phyloP scores from a whole-genome alignment of 2,888 invertebrate species.

The Latrodectus hesperus region DNA sequence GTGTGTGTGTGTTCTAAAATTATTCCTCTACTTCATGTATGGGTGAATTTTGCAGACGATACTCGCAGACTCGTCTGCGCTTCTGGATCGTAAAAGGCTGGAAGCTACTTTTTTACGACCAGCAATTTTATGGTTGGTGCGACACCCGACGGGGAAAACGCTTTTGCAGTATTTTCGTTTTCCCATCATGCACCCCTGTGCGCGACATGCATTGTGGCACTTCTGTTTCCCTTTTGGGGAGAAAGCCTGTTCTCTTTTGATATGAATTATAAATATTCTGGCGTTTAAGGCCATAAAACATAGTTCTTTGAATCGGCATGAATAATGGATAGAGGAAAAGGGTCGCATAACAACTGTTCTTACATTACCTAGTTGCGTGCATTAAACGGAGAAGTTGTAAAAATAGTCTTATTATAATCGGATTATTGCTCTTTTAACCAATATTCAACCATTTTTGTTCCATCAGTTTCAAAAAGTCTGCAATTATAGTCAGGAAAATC shows the following conservation, averaged over 20 bases:
- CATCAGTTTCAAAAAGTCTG: too few species aligned
- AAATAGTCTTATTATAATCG: conserved; percentile 36
- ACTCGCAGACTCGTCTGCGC: neutral
- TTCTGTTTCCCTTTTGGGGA: conserved; percentile 17
- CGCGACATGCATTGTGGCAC: conserved; percentile 40
- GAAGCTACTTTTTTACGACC: neutral
- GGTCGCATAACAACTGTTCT: neutral
- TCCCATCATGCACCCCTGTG: neutral
- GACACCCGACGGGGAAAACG: neutral
- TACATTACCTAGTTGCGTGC: conserved; percentile 29
- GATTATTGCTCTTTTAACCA: conserved; percentile 15
- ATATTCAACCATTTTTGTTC: too few species aligned
- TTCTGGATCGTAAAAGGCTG: neutral
- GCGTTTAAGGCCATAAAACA: conserved; percentile 47
- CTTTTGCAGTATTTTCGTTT: neutral
- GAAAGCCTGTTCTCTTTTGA: conserved; percentile 13
- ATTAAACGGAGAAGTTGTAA: conserved; percentile 33
- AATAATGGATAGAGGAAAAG: conserved; percentile 46
- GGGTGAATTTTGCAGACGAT: neutral
- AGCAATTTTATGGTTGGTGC: neutral
- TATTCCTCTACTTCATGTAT: too few species aligned
- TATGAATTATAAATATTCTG: conserved; percentile 54
- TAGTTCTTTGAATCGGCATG: conserved; percentile 54
- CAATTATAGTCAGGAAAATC: too few species aligned
- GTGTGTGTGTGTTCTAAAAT: too few species aligned